phyloP scores from a whole-genome alignment of 2,113 vertebrate species.

The Ammodytes dubius region DNA sequence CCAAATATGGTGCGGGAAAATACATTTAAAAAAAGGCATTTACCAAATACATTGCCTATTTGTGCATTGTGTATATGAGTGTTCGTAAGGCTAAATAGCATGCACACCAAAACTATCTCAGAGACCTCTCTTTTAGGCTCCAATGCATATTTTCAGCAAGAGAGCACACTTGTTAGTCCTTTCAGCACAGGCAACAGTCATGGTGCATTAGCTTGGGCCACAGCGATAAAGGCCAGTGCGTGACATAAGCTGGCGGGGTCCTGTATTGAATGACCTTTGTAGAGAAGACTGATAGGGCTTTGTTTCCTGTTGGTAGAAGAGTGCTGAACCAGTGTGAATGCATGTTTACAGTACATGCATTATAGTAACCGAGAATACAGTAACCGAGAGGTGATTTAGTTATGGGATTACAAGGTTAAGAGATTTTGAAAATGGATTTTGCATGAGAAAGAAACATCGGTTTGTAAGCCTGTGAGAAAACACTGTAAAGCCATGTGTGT shows the following conservation, averaged over 20 bases:
- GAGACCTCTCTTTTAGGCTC: neutral
- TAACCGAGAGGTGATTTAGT: slow-evolving; percentile 2
- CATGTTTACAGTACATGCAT: too few relatives aligned
- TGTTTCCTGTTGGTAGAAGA: slow-evolving; percentile 3
- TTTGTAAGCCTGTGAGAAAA: neutral
- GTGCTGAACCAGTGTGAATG: neutral
- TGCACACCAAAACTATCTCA: neutral
- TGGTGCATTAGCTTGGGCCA: slow-evolving; percentile 48
- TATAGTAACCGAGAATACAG: too few relatives aligned
- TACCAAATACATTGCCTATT: neutral
- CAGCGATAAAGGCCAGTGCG: slow-evolving; percentile 59
- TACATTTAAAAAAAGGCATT: neutral
- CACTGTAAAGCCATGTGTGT: neutral
- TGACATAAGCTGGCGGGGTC: slow-evolving; percentile 52
- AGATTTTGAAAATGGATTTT: neutral
- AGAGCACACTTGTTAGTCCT: slow-evolving; percentile 33
- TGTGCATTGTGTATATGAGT: neutral
- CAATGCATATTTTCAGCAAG: slow-evolving; percentile 35
- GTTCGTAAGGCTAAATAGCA: neutral
- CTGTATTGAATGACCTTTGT: slow-evolving; percentile 57
- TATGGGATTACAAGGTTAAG: neutral
- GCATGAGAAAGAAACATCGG: neutral
- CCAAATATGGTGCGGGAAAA: neutral
- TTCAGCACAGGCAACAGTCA: slow-evolving; percentile 58
- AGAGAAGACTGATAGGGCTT: slow-evolving; percentile 12